These are phyloP conservation scores for Monochamus saltuarius DNA, from an alignment of 1,140 invertebrate genomes.

Conservation along the genomic window DNA sequence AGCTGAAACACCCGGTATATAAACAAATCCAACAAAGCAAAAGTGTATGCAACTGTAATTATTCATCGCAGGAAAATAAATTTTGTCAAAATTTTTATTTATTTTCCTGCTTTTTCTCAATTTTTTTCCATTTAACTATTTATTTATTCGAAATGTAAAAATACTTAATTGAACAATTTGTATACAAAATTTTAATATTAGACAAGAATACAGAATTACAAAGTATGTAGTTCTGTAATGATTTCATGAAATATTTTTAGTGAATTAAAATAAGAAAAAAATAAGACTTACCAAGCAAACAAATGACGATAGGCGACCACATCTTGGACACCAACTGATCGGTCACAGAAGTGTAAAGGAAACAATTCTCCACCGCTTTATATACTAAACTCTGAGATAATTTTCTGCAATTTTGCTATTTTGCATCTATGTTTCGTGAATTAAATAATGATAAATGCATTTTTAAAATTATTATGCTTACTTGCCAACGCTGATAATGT, in stretches of 20 bases:
- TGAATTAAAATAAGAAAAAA: constrained; percentile 14
- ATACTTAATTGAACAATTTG: neutral
- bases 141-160: too few species aligned
- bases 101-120: neutral
- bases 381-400: too few species aligned
- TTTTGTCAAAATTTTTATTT: neutral
- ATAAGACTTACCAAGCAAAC: constrained; percentile 33
- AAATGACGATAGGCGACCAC: constrained; percentile 34
- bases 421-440: too few species aligned
- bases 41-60: neutral
- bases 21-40: too few species aligned
- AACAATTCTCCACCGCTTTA: too few species aligned
- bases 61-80: too few species aligned
- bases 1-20: too few species aligned
- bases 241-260: constrained; percentile 7
- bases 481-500: too few species aligned
- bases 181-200: neutral
- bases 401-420: too few species aligned
- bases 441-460: too few species aligned
- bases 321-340: constrained; percentile 26
- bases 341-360: neutral
- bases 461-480: too few species aligned
- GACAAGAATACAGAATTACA: neutral
- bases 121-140: too few species aligned
- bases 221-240: neutral